Conservation (phyloP, 2,888 invertebrate species). For the Macaria notata region DNA sequence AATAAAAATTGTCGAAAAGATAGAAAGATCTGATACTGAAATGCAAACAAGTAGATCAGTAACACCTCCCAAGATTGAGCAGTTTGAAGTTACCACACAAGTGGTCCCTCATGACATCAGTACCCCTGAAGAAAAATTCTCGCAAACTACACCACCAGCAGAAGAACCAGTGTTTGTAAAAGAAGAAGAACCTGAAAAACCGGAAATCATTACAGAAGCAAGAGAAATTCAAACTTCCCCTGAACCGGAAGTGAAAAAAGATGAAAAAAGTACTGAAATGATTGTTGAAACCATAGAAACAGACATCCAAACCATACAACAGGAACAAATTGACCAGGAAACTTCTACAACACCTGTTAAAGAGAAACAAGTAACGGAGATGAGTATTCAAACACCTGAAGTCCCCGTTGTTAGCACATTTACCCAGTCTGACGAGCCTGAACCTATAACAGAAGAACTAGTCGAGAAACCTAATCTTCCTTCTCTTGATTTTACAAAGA, state of each 20-base stretch:
- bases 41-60: conserved; percentile 68
- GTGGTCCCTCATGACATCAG: conserved; percentile 69
- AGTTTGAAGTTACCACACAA: conserved; percentile 80
- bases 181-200: conserved; percentile 46
- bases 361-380: conserved; percentile 56
- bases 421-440: conserved; percentile 70
- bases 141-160: conserved; percentile 70
- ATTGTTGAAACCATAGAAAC: conserved; percentile 64
- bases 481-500: conserved; percentile 29
- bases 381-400: conserved; percentile 67
- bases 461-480: conserved; percentile 30
- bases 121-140: conserved; percentile 70
- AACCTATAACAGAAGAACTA: conserved; percentile 38
- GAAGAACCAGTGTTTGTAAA: conserved; percentile 43
- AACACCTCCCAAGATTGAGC: conserved; percentile 59
- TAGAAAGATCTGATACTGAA: conserved; percentile 64
- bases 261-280: conserved; percentile 69
- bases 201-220: conserved; percentile 69
- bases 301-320: conserved; percentile 62
- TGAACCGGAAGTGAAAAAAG: conserved; percentile 49
- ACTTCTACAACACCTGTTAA: conserved; percentile 65
- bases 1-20: conserved; percentile 60
- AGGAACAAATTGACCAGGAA: conserved; percentile 61
- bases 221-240: conserved; percentile 83
- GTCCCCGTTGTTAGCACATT: conserved; percentile 58